Base-by-base conservation (phyloP, 30 jellyfish, hydroid and myxozoan genomes). In the Cassiopea andromeda region DNA sequence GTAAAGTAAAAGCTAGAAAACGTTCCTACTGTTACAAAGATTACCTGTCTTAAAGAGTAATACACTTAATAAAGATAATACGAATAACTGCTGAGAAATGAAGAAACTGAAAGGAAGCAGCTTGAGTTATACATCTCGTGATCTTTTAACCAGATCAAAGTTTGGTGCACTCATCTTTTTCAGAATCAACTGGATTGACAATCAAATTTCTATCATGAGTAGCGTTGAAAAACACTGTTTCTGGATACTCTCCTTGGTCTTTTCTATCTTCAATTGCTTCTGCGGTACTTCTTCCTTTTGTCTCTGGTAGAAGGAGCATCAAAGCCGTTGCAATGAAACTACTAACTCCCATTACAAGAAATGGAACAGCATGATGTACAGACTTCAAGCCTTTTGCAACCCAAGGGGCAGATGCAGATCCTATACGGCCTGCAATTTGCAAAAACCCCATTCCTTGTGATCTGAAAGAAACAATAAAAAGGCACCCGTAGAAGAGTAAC, bases 331-430 rank as follows among this genome's bases (percentile, higher is more conserved):
- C 88, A 10, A 94, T 19, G 68, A 89, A 57, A 38, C 96, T 64
- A 50, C 88, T 46, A 1, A 69, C 66, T 16, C 98, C 98, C 98
- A 94, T 94, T 49, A 94, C 82, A 49, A 87, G 57, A 71, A 89
- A 94, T 1, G 98, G 98, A 1, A 71, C 60, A 17, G n/a, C 54
- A 7, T 16, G 46, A 79, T 94, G 97, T n/a, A 87, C 81, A 9
- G 9, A 66, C 60, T 69, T 84, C 92, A 94, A 60, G 48, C 84
- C 92, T 73, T 80, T 77, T 10, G 98, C 94, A 7, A 94, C 93
- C 98, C 98, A 94, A 5, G 98, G 98, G 9, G 98, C 93, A 68
- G 85, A 67, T 57, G 97, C 97, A 27, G 96, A 93, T 1, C 98
- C 98, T 7, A 89, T 85, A 7, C 97, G 83, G 46, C 96, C 78